phyloP scores from a whole-genome alignment of 2,888 invertebrate species.

The Drosophila hamatofila region DNA sequence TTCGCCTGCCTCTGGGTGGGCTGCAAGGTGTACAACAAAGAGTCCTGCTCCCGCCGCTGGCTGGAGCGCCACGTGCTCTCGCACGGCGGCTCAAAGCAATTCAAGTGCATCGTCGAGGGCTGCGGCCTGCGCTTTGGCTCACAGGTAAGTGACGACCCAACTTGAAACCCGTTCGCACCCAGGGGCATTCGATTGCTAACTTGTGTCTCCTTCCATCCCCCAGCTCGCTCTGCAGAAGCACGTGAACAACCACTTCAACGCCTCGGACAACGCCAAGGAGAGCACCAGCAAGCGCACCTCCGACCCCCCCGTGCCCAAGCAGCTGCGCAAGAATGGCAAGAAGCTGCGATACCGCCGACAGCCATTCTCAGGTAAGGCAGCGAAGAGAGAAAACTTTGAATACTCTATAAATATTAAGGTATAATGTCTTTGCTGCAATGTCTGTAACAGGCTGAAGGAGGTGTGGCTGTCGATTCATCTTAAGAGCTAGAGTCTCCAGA shows the following conservation, averaged over 20 bases:
- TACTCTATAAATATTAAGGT: too few relatives aligned
- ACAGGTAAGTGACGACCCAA: conserved; percentile 88
- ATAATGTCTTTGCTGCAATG: too few relatives aligned
- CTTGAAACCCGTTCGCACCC: background rate
- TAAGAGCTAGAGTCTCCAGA: too few relatives aligned
- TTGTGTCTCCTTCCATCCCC: background rate
- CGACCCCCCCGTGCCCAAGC: conserved; percentile 91
- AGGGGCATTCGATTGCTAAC: background rate
- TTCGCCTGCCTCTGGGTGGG: conserved; percentile 97
- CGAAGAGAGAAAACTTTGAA: too few relatives aligned
- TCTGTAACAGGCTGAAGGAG: too few relatives aligned
- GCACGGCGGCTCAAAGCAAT: conserved; percentile 97
- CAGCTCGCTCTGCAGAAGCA: conserved; percentile 92
- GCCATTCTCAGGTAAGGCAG: conserved; percentile 93
- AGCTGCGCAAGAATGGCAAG: conserved; percentile 94
- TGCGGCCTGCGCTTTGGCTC: conserved; percentile 95
- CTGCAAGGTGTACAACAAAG: conserved; percentile 97
- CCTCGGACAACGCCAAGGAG: conserved; percentile 86
- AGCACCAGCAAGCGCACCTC: conserved; percentile 89
- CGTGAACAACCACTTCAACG: conserved; percentile 95
- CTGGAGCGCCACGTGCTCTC: conserved; percentile 95
- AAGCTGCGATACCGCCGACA: conserved; percentile 94
- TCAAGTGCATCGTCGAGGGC: conserved; percentile 97
- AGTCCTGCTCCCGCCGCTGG: conserved; percentile 97
- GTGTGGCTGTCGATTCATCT: too few relatives aligned